These are phyloP conservation scores for Globicephala melas DNA, from an alignment of 2,113 vertebrate species.

Conservation along the genomic window DNA sequence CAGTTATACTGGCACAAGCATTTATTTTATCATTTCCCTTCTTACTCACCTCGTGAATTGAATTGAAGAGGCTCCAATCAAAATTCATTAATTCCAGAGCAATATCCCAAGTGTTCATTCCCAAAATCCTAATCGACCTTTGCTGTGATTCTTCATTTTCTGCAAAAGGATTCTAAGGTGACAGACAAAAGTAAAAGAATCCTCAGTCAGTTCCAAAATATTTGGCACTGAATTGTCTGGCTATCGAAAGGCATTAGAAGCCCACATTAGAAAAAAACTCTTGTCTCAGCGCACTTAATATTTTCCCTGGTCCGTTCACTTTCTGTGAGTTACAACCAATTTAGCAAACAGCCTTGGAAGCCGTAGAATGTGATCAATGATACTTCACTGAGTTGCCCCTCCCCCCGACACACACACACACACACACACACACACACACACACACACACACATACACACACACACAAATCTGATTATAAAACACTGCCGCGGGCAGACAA, in stretches of 20 bases:
- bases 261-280: conserved; percentile 70
- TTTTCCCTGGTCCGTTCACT: conserved; percentile 68
- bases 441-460: neutral
- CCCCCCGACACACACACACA: neutral
- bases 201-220: conserved; percentile 58
- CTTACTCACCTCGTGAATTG: conserved; percentile 91
- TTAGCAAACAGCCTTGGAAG: conserved; percentile 73
- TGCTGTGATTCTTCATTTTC: conserved; percentile 93
- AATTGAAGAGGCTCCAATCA: conserved; percentile 95
- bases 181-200: conserved; percentile 62
- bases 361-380: conserved; percentile 73
- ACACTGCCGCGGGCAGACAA: conserved; percentile 58
- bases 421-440: neutral
- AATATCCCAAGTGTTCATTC: conserved; percentile 97
- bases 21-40: neutral
- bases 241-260: conserved; percentile 23
- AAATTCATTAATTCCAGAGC: conserved; percentile 94
- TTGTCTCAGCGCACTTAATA: conserved; percentile 71
- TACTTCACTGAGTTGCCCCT: conserved; percentile 52
- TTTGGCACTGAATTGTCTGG: conserved; percentile 39
- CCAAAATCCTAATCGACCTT: conserved; percentile 89
- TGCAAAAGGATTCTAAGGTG: conserved; percentile 87
- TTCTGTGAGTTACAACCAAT: conserved; percentile 72
- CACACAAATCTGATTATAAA: conserved; percentile 69
- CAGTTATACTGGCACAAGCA: neutral